phyloP scores from a whole-genome alignment of 1,140 invertebrate species.

The Palaemon carinicauda region DNA sequence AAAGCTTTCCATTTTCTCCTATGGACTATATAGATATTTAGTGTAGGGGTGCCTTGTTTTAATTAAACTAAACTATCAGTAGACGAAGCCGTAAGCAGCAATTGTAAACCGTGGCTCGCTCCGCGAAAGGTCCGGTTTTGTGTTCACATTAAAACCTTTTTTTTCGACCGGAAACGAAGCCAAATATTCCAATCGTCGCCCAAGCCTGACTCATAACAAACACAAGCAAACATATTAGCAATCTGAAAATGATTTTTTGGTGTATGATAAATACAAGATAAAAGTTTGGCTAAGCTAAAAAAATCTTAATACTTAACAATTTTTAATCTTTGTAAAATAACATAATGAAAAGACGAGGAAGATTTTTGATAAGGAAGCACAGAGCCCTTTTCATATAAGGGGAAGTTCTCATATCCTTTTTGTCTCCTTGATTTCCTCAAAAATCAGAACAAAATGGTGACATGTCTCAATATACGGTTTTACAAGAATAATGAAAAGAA shows the following conservation, averaged over 20 bases:
- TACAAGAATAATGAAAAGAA: too few species aligned
- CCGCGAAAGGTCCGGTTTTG: too few species aligned
- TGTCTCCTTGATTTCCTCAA: too few species aligned
- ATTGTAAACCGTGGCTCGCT: neutral
- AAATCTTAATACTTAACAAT: conserved; percentile 31
- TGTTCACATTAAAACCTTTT: too few species aligned
- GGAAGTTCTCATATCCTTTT: too few species aligned
- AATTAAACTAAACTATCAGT: neutral
- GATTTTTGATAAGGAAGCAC: conserved; percentile 46
- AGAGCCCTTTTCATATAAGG: neutral
- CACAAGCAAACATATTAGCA: conserved; percentile 32
- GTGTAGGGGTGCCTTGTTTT: conserved; percentile 1
- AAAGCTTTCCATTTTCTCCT: neutral
- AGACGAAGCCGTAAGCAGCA: neutral
- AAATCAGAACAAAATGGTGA: too few species aligned
- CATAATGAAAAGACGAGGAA: conserved; percentile 29
- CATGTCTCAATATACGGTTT: too few species aligned
- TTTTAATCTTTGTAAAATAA: conserved; percentile 34
- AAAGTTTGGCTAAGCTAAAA: conserved; percentile 32
- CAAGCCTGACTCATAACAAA: conserved; percentile 16
- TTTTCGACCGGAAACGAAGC: neutral
- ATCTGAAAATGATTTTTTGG: neutral
- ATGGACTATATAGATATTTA: too few species aligned
- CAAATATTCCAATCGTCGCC: neutral
- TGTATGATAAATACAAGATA: conserved; percentile 12